These are phyloP conservation scores for Phataginus tetradactyla DNA, from an alignment of 2,797 vertebrate species.

Conservation along the genomic window DNA sequence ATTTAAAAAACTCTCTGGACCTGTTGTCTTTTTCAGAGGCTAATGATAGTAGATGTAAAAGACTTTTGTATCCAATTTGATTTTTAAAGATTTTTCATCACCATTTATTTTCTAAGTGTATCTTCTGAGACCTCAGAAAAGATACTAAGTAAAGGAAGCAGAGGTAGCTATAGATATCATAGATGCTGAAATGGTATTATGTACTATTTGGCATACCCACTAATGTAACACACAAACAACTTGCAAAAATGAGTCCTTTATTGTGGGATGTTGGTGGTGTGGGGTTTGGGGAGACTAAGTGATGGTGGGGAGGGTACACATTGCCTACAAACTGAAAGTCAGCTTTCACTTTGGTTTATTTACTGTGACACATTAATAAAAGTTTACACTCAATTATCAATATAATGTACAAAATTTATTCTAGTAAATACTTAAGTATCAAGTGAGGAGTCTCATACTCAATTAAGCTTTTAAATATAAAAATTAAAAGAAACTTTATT, in stretches of 20 bases:
- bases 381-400: background rate
- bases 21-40: background rate
- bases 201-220: background rate
- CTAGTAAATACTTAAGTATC: background rate
- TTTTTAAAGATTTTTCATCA: background rate
- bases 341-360: background rate
- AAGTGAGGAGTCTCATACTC: background rate
- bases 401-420: background rate
- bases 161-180: background rate
- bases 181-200: background rate
- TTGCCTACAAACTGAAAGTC: background rate
- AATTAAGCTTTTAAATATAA: background rate
- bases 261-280: background rate
- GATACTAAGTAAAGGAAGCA: background rate
- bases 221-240: background rate
- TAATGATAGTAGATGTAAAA: background rate
- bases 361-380: background rate
- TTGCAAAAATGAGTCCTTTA: background rate
- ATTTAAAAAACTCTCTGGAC: background rate
- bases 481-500: background rate
- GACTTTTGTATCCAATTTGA: background rate
- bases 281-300: background rate
- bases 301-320: background rate
- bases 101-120: background rate
- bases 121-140: slow-evolving; percentile 15